Percentiles rank a stretch among this genome's conserved stretches.
Evolutionary conservation across 2,797 vertebrate genomes (phyloP).

Genomic region (Caiman crocodilus): DNA sequence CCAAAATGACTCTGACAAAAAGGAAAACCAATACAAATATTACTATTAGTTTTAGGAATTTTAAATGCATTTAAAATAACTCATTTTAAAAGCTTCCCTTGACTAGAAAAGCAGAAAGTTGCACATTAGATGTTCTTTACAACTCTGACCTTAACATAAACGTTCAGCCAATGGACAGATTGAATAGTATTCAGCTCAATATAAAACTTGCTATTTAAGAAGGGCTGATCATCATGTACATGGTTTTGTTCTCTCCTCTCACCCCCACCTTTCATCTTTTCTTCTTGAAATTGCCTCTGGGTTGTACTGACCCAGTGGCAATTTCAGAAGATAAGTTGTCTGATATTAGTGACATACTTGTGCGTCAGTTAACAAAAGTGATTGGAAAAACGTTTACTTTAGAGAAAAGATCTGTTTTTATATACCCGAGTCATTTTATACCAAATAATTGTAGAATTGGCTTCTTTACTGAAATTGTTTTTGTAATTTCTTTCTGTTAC

Average conservation of each 20-base stretch:
- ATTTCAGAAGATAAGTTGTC: not conserved
- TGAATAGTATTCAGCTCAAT: not conserved
- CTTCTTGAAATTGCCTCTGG: not conserved
- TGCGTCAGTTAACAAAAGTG: not conserved
- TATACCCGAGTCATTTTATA: not conserved
- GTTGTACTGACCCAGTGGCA: not conserved
- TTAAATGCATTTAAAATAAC: not conserved
- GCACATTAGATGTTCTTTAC: not conserved
- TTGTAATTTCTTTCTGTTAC: not conserved
- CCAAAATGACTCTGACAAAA: not conserved
- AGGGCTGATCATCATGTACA: not conserved
- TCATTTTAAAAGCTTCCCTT: not conserved
- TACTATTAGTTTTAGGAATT: not conserved
- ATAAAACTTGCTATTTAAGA: not conserved
- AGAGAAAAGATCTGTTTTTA: not conserved
- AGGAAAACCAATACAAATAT: not conserved
- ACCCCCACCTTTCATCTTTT: not conserved
- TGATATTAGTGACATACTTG: not conserved
- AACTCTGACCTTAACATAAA: not conserved
- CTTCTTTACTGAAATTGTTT: constrained; percentile 11
- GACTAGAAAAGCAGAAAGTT: not conserved
- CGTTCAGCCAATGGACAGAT: not conserved
- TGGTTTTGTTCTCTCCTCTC: not conserved
- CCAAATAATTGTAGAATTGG: not conserved
- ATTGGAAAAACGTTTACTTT: not conserved